phyloP scores from a whole-genome alignment of 2,888 invertebrate species.

The Nomada hirtipes region DNA sequence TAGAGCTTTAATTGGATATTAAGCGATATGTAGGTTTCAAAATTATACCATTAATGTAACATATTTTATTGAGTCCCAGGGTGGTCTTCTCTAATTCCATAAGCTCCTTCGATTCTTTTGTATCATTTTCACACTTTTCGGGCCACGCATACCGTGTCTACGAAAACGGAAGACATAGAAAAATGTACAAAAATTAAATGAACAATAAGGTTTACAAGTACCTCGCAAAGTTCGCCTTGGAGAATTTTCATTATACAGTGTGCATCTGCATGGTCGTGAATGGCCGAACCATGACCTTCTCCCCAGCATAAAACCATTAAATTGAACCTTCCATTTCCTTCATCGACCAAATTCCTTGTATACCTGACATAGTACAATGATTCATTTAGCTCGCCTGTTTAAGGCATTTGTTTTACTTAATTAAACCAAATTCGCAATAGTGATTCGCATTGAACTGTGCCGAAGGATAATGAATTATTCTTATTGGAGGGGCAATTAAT shows the following conservation, averaged over 20 bases:
- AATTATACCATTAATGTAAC: conserved; percentile 96
- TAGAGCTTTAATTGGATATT: neutral
- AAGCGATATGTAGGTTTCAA: neutral
- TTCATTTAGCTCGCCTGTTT: neutral
- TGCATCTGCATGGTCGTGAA: conserved; percentile 98
- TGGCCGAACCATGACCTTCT: conserved; percentile 96
- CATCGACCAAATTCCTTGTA: conserved; percentile 97
- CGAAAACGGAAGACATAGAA: conserved; percentile 9
- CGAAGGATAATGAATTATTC: neutral
- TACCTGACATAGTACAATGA: conserved; percentile 87
- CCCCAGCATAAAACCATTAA: conserved; percentile 99
- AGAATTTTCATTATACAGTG: conserved; percentile 99
- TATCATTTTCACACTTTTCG: conserved; percentile 72
- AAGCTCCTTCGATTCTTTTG: conserved; percentile 85
- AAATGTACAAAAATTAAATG: neutral
- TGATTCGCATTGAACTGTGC: neutral
- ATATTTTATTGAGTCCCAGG: conserved; percentile 91
- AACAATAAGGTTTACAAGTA: conserved; percentile 81
- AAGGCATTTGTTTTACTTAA: conserved; percentile 3
- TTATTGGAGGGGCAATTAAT: conserved; percentile 2
- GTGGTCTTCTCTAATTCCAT: conserved; percentile 88
- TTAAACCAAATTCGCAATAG: neutral
- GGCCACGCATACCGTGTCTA: conserved; percentile 92
- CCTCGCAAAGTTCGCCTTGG: conserved; percentile 93
- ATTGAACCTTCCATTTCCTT: conserved; percentile 98